Evolutionary conservation across 2,113 vertebrate species (phyloP), one percentile per base, ranked within the genome.

Genomic region (Nerophis ophidion): DNA sequence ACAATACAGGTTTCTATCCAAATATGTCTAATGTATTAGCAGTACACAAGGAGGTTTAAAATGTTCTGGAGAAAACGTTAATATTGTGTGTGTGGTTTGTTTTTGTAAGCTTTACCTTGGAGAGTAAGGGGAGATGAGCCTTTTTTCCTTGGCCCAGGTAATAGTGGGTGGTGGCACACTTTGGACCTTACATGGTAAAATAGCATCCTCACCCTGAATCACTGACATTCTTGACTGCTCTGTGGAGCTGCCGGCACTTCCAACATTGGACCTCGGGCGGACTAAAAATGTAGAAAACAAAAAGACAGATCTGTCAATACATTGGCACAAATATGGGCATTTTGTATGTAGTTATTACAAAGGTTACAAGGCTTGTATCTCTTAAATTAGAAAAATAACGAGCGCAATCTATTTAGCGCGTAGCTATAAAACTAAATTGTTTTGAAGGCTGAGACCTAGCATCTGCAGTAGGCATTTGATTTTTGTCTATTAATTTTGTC

Each of bases 91-190:
- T 54, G 55, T 54, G 5, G 15, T 26, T 48, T 5, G 38, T 2
- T n/a, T 16, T 49, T 51, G 16, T n/a, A 15, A 9, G 34, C 69
- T 60, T 66, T 91, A 97, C 96, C 96, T 95, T 42, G 90, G 88
- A 57, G 97, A 98, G 77, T 93, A 94, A 0, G 96, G 96, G 48
- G 97, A 99, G 78, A 99, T 91, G 68, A 96, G 92, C 56, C 94
- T 96, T 65, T 67, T 89, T 68, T 95, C 95, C 80, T 90, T 95
- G 79, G 97, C 92, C 97, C 97, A 99, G 69, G 90, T 94, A 64
- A 98, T 89, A 59, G 92, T 77, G 26, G 97, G 93, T 9, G 95
- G 95, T 10, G 96, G 97, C 46, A 91, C 82, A 73, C 95, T 95
- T 71, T 86, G 91, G 42, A 97, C 93, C 64, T 98, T 94, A 74